phyloP scores from a whole-genome alignment of 1,140 invertebrate species.

The Aphaenogaster floridana region DNA sequence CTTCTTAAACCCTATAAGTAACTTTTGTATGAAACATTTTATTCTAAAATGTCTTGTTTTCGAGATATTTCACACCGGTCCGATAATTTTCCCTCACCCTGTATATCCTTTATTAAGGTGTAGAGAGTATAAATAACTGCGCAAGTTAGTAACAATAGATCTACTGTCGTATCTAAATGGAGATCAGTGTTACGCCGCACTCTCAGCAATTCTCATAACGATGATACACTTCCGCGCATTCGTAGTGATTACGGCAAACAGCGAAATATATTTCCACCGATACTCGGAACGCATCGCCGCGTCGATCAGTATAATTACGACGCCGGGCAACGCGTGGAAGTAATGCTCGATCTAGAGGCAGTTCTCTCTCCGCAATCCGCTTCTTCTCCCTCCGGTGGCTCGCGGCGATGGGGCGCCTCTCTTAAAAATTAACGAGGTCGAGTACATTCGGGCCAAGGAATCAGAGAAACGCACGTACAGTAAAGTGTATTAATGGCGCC shows the following conservation, averaged over 20 bases:
- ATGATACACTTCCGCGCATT: constrained; percentile 66
- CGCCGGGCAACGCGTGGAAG: constrained; percentile 48
- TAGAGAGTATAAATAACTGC: constrained; percentile 6
- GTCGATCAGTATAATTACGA: constrained; percentile 62
- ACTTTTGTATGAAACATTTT: too few species aligned
- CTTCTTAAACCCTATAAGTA: too few species aligned
- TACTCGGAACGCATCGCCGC: constrained; percentile 8
- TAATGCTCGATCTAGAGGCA: constrained; percentile 55
- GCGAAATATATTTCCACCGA: constrained; percentile 34
- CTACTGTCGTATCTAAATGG: constrained; percentile 44
- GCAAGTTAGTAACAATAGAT: constrained; percentile 20
- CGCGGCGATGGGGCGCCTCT: constrained; percentile 37
- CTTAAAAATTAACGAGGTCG: constrained; percentile 71
- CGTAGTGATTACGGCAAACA: constrained; percentile 52
- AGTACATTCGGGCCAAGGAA: constrained; percentile 47
- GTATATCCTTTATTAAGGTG: too few species aligned
- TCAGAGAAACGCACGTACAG: constrained; percentile 27
- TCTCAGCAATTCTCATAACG: constrained; percentile 44
- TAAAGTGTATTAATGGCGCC: constrained; percentile 47
- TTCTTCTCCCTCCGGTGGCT: background rate
- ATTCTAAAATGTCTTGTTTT: too few species aligned
- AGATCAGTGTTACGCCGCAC: constrained; percentile 26
- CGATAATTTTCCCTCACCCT: too few species aligned
- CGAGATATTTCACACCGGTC: too few species aligned
- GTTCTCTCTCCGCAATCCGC: background rate